Percentiles rank a stretch among this genome's conserved stretches.
Conservation (phyloP, 2,797 vertebrate species). For the Mallotus villosus region DNA sequence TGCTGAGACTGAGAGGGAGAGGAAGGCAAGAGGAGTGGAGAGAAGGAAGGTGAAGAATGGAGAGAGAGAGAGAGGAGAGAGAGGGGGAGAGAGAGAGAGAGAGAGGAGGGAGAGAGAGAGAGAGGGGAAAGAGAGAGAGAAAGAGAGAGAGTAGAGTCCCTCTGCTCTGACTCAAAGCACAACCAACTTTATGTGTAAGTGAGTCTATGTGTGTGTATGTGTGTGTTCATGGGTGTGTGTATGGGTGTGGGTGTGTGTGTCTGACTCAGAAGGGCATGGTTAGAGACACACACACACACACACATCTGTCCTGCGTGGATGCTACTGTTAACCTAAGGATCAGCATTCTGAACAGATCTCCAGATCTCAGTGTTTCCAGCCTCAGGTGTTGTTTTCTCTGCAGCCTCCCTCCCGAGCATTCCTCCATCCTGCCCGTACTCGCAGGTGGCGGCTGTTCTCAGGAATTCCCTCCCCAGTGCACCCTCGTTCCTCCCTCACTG, state of each 20-base stretch:
- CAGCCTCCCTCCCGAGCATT: conserved; percentile 30
- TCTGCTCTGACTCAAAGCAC: conserved; percentile 24
- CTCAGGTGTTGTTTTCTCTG: conserved; percentile 6
- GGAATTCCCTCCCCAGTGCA: conserved; percentile 7
- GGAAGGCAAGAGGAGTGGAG: not conserved
- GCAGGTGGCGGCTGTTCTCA: conserved; percentile 17
- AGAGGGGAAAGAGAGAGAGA: not conserved
- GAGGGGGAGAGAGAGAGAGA: not conserved
- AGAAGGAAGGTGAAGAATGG: not conserved
- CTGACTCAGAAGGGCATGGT: conserved; percentile 5
- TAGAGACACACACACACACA: not conserved
- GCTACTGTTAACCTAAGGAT: not conserved
- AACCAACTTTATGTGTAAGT: conserved; percentile 23
- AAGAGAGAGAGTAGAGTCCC: not conserved
- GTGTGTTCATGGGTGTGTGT: conserved; percentile 2
- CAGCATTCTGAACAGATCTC: no score
- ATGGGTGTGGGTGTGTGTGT: conserved; percentile 3
- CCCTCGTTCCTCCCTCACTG: not conserved
- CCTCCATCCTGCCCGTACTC: conserved; percentile 27
- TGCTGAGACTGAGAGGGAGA: not conserved
- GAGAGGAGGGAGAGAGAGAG: not conserved
- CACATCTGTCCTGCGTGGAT: no score
- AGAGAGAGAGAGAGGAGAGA: not conserved
- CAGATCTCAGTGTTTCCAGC: not conserved
- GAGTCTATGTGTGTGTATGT: conserved; percentile 11